Evolutionary conservation across 2,797 vertebrate species (phyloP).

Genomic region (Anniella stebbinsi): DNA sequence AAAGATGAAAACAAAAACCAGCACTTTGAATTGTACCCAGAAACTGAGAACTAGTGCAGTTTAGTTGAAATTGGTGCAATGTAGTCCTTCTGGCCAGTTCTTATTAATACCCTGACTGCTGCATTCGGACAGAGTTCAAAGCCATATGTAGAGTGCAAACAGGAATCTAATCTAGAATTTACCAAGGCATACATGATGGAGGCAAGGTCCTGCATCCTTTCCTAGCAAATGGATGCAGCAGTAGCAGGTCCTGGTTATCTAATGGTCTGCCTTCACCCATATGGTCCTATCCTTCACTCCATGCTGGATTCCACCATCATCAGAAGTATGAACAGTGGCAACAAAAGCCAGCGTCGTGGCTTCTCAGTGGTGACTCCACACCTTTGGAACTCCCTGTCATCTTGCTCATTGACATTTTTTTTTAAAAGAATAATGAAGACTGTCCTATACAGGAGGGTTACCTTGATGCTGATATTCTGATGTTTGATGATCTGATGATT

Average conservation of each 20-base stretch:
- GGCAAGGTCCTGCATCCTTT: neutral
- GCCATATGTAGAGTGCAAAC: neutral
- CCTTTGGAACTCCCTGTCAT: neutral
- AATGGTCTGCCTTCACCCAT: neutral
- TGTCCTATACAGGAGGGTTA: no score
- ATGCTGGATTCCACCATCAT: neutral
- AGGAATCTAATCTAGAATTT: neutral
- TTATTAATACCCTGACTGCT: neutral
- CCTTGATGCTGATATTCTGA: no score
- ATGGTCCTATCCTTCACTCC: neutral
- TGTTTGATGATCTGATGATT: no score
- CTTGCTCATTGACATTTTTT: neutral
- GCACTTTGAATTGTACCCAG: neutral
- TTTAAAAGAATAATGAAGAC: no score
- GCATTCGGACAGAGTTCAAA: neutral
- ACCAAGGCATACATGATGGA: neutral
- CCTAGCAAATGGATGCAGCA: no score
- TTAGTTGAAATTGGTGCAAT: neutral
- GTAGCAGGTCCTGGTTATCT: neutral
- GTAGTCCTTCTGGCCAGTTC: neutral
- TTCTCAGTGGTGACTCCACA: neutral
- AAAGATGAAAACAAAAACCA: neutral
- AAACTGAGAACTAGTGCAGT: neutral
- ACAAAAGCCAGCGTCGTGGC: no score
- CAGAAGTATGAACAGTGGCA: neutral